Conservation (phyloP, 2,888 invertebrate species). For the Drosophila hamatofila region DNA sequence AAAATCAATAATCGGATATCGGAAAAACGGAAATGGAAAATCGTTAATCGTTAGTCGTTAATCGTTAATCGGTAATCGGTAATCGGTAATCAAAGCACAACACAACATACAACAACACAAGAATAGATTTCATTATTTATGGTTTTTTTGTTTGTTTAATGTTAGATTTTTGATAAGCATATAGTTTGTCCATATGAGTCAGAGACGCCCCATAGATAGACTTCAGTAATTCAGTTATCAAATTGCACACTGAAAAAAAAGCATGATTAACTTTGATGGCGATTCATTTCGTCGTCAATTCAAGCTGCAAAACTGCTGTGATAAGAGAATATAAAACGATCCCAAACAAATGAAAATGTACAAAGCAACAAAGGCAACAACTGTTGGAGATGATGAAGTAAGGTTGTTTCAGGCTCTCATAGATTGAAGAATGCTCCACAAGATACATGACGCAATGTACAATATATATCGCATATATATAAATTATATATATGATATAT, state of each 20-base stretch:
- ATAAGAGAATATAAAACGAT: not conserved
- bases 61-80: not conserved
- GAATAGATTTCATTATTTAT: not conserved
- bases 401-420: not conserved
- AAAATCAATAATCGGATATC: not conserved
- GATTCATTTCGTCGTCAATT: not conserved
- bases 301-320: not conserved
- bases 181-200: not conserved
- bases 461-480: not conserved
- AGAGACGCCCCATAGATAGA: not conserved
- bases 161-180: conserved; percentile 6
- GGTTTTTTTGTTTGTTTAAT: not conserved
- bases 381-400: not conserved
- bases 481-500: not conserved
- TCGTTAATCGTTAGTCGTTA: not conserved
- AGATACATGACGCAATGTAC: not conserved
- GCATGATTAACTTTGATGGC: conserved; percentile 5
- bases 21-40: not conserved
- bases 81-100: not conserved
- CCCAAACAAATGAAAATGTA: conserved; percentile 4
- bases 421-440: not conserved
- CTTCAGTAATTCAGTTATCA: conserved; percentile 4
- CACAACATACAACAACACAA: not conserved
- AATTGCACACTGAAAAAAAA: conserved; percentile 10
- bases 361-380: conserved; percentile 1